Conservation (phyloP, 92 coral and sea anemone species). For the Parazoanthus swiftii region DNA sequence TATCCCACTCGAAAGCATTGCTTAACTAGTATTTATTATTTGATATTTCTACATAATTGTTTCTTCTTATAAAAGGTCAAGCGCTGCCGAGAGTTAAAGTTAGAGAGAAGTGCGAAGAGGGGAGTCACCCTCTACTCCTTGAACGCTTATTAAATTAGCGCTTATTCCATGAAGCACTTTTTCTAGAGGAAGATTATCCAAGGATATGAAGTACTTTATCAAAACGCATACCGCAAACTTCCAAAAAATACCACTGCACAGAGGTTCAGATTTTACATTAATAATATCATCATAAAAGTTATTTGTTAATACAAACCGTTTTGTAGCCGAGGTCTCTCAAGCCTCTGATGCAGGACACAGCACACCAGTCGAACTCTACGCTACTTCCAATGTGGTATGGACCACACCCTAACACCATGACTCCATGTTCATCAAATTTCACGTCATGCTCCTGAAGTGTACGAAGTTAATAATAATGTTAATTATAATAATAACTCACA, state of each 20-base stretch:
- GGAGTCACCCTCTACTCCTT: no score
- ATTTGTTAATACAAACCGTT: slow-evolving; percentile 59
- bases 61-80: no score
- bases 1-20: no score
- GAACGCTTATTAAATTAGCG: neutral
- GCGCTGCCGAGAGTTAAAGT: no score
- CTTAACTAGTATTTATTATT: no score
- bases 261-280: neutral
- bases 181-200: neutral
- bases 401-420: slow-evolving; percentile 99
- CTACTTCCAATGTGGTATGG: slow-evolving; percentile 99
- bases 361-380: slow-evolving; percentile 99
- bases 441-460: slow-evolving; percentile 75
- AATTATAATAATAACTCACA: no score
- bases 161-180: neutral
- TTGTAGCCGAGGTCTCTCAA: slow-evolving; percentile 82
- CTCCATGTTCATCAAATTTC: slow-evolving; percentile 80
- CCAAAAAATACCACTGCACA: neutral
- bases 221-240: neutral
- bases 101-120: no score
- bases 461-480: no score
- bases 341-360: slow-evolving; percentile 95
- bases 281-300: neutral
- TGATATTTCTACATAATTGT: no score
- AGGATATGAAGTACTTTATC: neutral